A percentile compares a stretch with the other conserved stretches of the same genome.
Conservation (phyloP, 2,113 vertebrate genomes). For the Hypocryptadius cinnamomeus region DNA sequence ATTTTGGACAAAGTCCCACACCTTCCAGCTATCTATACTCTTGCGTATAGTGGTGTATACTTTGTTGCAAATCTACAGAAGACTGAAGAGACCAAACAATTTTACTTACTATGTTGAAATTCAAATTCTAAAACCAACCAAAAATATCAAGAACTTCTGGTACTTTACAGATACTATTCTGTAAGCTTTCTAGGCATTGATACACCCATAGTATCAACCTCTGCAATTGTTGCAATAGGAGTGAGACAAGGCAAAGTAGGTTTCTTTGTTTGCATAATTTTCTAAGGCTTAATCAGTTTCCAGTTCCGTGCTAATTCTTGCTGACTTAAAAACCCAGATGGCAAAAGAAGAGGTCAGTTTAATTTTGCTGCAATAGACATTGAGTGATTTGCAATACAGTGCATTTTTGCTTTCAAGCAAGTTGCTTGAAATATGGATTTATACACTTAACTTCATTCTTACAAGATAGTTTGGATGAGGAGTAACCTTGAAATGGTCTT, state of each 20-base stretch:
- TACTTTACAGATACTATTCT: background rate
- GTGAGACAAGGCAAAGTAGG: background rate
- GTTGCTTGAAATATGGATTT: background rate
- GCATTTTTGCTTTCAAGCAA: background rate
- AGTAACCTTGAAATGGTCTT: background rate
- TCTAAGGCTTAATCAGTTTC: background rate
- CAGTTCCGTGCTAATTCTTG: background rate
- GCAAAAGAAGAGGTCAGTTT: background rate
- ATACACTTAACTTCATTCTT: background rate
- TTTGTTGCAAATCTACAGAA: background rate
- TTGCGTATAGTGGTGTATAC: background rate
- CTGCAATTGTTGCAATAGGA: background rate
- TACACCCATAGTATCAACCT: background rate
- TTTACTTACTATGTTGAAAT: background rate
- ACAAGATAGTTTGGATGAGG: background rate
- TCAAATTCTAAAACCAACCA: background rate
- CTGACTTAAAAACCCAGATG: background rate
- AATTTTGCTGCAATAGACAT: background rate
- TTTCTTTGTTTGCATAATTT: background rate
- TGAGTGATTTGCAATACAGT: background rate
- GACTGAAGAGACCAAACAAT: background rate
- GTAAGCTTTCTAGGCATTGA: background rate
- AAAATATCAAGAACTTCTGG: background rate
- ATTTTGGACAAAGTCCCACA: slow-evolving; percentile 23
- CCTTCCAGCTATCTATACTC: background rate